A percentile compares a stretch with the other conserved stretches of the same genome.
Conservation (phyloP, 2,888 invertebrate species). For the Ormyrus pomaceus region DNA sequence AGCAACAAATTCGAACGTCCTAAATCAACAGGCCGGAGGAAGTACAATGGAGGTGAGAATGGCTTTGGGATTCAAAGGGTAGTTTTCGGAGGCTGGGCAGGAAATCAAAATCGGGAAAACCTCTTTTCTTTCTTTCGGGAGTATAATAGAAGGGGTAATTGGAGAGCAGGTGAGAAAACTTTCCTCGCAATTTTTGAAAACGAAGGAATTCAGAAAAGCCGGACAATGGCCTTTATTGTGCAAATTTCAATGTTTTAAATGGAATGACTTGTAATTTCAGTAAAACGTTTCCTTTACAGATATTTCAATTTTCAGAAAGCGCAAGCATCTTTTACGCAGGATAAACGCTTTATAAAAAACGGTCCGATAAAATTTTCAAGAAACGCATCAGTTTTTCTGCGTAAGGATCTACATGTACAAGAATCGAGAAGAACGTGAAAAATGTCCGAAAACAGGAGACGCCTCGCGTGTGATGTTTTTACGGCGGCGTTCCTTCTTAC, state of each 20-base stretch:
- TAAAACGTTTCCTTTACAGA: no score
- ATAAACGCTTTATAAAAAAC: no score
- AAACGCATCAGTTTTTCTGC: no score
- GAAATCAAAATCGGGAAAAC: conserved; percentile 28
- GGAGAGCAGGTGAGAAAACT: conserved; percentile 45
- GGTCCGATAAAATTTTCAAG: no score
- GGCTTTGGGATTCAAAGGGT: conserved; percentile 26
- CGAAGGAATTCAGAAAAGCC: not conserved
- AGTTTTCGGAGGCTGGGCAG: conserved; percentile 15
- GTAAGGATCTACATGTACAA: no score
- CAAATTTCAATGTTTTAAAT: conserved; percentile 6
- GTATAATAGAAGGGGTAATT: conserved; percentile 28
- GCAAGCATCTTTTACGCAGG: no score
- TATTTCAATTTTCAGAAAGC: no score
- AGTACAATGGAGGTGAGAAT: conserved; percentile 9
- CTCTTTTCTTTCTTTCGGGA: conserved; percentile 4
- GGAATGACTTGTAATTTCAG: no score
- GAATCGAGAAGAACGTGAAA: no score
- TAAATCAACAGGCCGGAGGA: conserved; percentile 14
- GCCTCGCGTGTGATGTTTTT: no score
- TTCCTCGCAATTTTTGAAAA: conserved; percentile 20
- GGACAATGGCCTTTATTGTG: not conserved
- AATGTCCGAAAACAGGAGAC: no score
- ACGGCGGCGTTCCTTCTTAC: no score
- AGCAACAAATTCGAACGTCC: conserved; percentile 37